A percentile compares a stretch with the other conserved stretches of the same genome.
These are phyloP conservation scores for Helicoverpa zea DNA, from an alignment of 1,140 invertebrate species.

Conservation along the genomic window DNA sequence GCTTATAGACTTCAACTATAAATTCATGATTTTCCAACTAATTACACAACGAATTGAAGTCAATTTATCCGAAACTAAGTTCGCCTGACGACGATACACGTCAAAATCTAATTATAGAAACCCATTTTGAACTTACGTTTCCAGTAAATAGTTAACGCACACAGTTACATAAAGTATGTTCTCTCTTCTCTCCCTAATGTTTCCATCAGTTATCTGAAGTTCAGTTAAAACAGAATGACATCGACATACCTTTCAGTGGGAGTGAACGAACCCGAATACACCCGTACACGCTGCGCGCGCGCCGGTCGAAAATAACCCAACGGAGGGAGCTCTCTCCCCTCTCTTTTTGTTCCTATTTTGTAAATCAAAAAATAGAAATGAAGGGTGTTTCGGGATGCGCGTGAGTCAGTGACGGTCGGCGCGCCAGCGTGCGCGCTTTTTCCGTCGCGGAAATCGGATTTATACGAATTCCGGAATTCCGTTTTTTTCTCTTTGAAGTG, in stretches of 20 bases:
- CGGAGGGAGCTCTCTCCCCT: conserved; percentile 79
- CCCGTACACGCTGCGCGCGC: conserved; percentile 60
- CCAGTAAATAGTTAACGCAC: conserved; percentile 41
- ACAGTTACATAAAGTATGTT: conserved; percentile 45
- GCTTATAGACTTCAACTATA: no score
- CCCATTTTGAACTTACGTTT: conserved; percentile 9
- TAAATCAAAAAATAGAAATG: conserved; percentile 82
- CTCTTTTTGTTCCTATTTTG: conserved; percentile 85
- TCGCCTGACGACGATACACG: neutral
- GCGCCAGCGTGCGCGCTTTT: conserved; percentile 75
- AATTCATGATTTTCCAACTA: neutral
- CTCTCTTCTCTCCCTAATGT: conserved; percentile 43
- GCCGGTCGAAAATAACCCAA: conserved; percentile 69
- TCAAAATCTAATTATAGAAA: conserved; percentile 30
- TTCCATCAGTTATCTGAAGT: conserved; percentile 49
- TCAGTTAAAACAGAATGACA: conserved; percentile 49
- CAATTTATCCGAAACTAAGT: neutral
- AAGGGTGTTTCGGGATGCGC: conserved; percentile 77
- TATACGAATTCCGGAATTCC: conserved; percentile 53
- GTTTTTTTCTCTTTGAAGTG: conserved; percentile 49
- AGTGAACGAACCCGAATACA: conserved; percentile 76
- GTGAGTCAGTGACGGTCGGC: conserved; percentile 79
- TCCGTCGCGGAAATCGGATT: conserved; percentile 54
- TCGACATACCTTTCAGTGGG: conserved; percentile 44
- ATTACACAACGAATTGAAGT: neutral